Conservation (phyloP, 2,888 invertebrate species). For the Drosophila aldrichi region DNA sequence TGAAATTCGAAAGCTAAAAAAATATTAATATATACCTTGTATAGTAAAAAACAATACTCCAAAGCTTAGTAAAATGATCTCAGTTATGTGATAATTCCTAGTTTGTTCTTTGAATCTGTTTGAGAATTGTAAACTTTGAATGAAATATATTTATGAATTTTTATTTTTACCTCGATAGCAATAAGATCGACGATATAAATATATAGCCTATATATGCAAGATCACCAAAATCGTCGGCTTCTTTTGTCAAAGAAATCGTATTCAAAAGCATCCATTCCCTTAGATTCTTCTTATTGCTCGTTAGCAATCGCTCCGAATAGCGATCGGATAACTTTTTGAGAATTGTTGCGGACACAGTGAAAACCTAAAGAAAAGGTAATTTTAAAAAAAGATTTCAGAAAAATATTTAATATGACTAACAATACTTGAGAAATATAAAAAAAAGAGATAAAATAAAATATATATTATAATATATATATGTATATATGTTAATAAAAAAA, state of each 20-base stretch:
- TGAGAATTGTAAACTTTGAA: background rate
- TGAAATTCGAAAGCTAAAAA: background rate
- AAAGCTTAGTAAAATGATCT: slow-evolving; percentile 50
- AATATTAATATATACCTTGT: slow-evolving; percentile 43
- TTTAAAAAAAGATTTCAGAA: no score
- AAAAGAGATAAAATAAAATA: no score
- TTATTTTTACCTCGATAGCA: slow-evolving; percentile 51
- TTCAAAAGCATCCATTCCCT: slow-evolving; percentile 65
- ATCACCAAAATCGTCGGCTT: slow-evolving; percentile 62
- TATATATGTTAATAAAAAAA: background rate
- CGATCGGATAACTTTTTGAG: slow-evolving; percentile 62
- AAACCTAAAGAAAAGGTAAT: slow-evolving; percentile 27
- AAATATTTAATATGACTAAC: background rate
- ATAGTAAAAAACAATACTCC: slow-evolving; percentile 64
- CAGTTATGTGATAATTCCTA: slow-evolving; percentile 55
- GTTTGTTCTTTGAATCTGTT: slow-evolving; percentile 46
- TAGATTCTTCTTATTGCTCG: slow-evolving; percentile 49
- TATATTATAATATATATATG: background rate
- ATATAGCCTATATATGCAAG: slow-evolving; percentile 59
- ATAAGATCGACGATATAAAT: slow-evolving; percentile 58
- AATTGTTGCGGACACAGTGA: slow-evolving; percentile 47
- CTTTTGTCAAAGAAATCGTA: slow-evolving; percentile 58
- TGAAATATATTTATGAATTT: background rate
- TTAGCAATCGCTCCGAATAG: slow-evolving; percentile 63
- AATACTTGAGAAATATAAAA: no score